Evolutionary conservation across 2,797 vertebrate genomes (phyloP), one percentile per base, ranked within the genome.

Genomic region (Kryptopterus vitreolus): DNA sequence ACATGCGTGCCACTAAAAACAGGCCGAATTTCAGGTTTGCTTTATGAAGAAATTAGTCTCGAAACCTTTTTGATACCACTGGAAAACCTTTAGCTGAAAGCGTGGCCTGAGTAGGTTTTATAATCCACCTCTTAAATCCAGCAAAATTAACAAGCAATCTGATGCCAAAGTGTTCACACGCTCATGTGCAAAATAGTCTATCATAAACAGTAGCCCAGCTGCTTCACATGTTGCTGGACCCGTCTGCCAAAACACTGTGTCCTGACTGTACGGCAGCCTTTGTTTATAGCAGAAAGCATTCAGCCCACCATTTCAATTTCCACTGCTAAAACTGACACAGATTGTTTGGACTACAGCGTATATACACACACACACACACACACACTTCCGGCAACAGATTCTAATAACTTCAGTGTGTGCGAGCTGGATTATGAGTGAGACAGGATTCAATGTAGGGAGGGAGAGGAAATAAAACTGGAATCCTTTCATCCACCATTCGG

Each of bases 381-480:
- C 38, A 43, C 38, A 43, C 38, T 74, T 85, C 69, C 81, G 53
- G 68, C 68, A 55, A 18, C 20, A 26, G 59, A 53, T 55, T 76
- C 57, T 84, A 86, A 81, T 77, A 38, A 81, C 55, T 76, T 76
- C 84, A 65, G 50, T 63, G 57, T 83, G 81, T 69, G 68, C 24
- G 46, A 78, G 59, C 29, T 72, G 55, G 24, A 50, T 6, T 10
- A 10, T 10, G 53, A 76, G 68, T 16, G 61, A 68, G 26, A 79
- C 58, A 9, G 22, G 61, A 12, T 43, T 24, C 31, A 66, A 52
- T 26, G 24, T n/a, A 59, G 26, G 12, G 26, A 72, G 22, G 8
- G 38, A 24, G 26, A 50, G 50, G 24, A 43, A 65, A 33, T 50
- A 59, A 48, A 26, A 35, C 15, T 57, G 35, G 61, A 38, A 29